Percentiles rank a stretch among this genome's conserved stretches.
Evolutionary conservation across 2,113 vertebrate species (phyloP).

Genomic region (Myrmecophaga tridactyla): DNA sequence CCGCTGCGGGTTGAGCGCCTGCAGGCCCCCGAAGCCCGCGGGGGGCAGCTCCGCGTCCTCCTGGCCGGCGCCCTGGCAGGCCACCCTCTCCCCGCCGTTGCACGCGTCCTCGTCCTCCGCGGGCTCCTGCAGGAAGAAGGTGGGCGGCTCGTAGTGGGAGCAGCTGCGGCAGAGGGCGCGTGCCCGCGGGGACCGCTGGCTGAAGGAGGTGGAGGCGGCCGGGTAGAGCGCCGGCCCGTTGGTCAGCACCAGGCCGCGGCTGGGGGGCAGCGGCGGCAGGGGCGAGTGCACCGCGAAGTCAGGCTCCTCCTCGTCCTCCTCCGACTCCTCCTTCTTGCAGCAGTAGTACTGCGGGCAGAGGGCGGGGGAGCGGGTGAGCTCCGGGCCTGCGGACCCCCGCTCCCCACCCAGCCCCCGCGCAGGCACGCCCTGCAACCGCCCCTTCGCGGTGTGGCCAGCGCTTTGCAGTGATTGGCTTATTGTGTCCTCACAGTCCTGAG

Average conservation of each 20-base stretch:
- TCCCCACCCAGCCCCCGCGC: too few species aligned
- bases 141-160: constrained; percentile 89
- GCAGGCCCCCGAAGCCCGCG: constrained; percentile 85
- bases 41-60: constrained; percentile 89
- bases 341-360: constrained; percentile 92
- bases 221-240: constrained; percentile 92
- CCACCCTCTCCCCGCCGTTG: constrained; percentile 91
- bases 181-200: constrained; percentile 86
- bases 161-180: constrained; percentile 92
- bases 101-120: constrained; percentile 85
- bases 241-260: constrained; percentile 92
- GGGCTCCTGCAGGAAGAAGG: constrained; percentile 92
- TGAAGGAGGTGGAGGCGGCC: constrained; percentile 86
- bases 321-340: constrained; percentile 95
- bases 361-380: background rate
- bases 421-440: too few species aligned
- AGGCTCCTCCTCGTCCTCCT: constrained; percentile 98
- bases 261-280: constrained; percentile 92
- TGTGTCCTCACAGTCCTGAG: too few species aligned
- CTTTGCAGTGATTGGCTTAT: too few species aligned
- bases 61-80: constrained; percentile 89
- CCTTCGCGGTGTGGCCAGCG: too few species aligned
- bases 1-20: constrained; percentile 92
- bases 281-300: constrained; percentile 94
- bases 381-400: accelerated